Conservation (phyloP, 2,113 vertebrate genomes). For the Erythrocercus mccallii region DNA sequence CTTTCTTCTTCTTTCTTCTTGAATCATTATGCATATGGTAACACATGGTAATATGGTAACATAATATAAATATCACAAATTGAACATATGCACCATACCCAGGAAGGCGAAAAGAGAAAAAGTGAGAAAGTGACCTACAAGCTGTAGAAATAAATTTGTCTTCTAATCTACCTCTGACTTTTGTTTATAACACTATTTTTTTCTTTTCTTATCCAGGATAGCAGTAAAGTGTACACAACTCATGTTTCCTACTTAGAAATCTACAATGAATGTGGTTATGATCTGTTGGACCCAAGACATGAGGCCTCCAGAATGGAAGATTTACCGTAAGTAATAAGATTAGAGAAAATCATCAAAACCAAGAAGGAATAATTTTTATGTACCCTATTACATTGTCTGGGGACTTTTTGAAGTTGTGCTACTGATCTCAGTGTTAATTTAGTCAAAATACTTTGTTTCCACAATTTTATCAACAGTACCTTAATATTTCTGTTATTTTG, state of each 20-base stretch:
- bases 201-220: slow-evolving; percentile 76
- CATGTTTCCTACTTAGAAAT: slow-evolving; percentile 97
- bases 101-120: not conserved
- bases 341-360: not conserved
- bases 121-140: not conserved
- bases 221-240: slow-evolving; percentile 84
- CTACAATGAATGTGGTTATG: slow-evolving; percentile 96
- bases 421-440: slow-evolving; percentile 16
- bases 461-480: not conserved
- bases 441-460: not conserved
- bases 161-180: not conserved
- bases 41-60: not conserved
- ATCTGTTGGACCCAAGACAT: slow-evolving; percentile 88
- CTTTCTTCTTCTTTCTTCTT: not conserved
- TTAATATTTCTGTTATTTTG: not conserved
- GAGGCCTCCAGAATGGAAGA: slow-evolving; percentile 90
- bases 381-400: not conserved
- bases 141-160: not conserved
- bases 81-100: slow-evolving; percentile 9
- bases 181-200: not conserved
- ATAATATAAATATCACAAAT: not conserved
- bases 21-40: not conserved
- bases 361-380: slow-evolving; percentile 22
- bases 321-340: slow-evolving; percentile 85
- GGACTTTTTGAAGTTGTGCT: not conserved